Conservation (phyloP, 2,888 invertebrate genomes). For the Tanaodytes sp. region DNA sequence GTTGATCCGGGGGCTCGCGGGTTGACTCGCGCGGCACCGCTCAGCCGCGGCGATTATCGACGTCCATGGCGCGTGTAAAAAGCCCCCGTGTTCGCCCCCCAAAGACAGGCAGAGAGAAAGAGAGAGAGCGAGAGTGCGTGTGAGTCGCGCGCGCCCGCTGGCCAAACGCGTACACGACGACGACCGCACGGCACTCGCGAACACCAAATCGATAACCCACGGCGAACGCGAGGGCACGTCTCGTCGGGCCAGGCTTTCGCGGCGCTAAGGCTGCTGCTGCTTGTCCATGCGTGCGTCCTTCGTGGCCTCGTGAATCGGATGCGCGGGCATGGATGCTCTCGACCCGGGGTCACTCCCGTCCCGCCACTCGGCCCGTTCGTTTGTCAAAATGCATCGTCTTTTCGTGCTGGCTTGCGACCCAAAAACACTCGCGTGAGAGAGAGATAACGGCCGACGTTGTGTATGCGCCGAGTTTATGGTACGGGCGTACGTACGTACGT, state of each 20-base stretch:
- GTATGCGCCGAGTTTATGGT: slow-evolving; percentile 29
- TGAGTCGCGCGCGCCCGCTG: background rate
- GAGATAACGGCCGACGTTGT: slow-evolving; percentile 27
- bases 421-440: slow-evolving; percentile 35
- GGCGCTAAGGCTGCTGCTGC: slow-evolving; percentile 37
- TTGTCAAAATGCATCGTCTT: slow-evolving; percentile 48
- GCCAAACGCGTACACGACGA: slow-evolving; percentile 1
- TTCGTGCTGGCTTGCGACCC: no score
- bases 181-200: slow-evolving; percentile 22
- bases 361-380: slow-evolving; percentile 27
- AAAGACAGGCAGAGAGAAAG: background rate
- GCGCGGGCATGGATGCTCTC: slow-evolving; percentile 46
- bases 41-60: background rate
- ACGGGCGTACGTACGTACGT: slow-evolving; percentile 29
- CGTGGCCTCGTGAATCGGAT: slow-evolving; percentile 32
- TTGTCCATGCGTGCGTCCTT: slow-evolving; percentile 43
- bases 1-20: background rate
- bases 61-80: background rate
- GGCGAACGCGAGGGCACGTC: slow-evolving; percentile 6
- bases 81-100: background rate
- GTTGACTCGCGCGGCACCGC: no score
- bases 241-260: slow-evolving; percentile 24
- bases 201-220: slow-evolving; percentile 43
- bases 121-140: background rate
- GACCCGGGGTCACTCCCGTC: slow-evolving; percentile 46